Percentiles rank a stretch among this genome's conserved stretches.
Evolutionary conservation across 2,113 vertebrate genomes (phyloP).

Genomic region (Melanerpes aurifrons): DNA sequence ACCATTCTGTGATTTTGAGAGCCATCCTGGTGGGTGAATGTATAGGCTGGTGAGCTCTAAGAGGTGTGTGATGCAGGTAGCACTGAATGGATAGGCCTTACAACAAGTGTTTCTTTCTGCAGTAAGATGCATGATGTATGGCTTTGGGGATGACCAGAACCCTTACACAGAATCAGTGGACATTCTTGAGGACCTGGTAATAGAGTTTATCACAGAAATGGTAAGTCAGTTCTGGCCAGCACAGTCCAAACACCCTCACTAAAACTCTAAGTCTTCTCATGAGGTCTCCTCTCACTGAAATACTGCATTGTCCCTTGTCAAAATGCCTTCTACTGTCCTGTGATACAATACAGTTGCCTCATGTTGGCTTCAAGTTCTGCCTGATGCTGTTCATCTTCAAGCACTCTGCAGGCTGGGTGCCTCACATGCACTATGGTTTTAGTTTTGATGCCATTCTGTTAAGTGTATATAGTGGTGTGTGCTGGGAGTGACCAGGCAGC

Average conservation of each 20-base stretch:
- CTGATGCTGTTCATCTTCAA: neutral
- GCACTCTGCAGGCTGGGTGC: neutral
- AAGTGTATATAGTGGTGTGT: neutral
- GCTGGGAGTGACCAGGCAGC: neutral
- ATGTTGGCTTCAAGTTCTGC: neutral
- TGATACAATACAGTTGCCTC: rapidly evolving
- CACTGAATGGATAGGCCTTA: neutral
- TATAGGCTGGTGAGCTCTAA: neutral
- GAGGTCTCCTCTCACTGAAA: neutral
- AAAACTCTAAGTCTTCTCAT: neutral
- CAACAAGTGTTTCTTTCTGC: neutral
- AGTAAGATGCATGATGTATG: slow-evolving; percentile 99
- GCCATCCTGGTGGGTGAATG: rapidly evolving
- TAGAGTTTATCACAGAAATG: slow-evolving; percentile 99
- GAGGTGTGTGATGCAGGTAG: neutral
- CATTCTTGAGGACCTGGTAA: slow-evolving; percentile 96
- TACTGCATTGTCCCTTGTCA: neutral
- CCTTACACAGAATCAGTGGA: slow-evolving; percentile 98
- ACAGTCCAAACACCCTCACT: neutral
- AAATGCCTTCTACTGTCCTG: neutral
- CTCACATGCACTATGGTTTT: neutral
- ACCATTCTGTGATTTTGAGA: too few relatives aligned
- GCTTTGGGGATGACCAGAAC: slow-evolving; percentile 98
- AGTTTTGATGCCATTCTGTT: neutral
- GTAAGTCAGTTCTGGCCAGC: slow-evolving; percentile 59